A percentile compares a stretch with the other conserved stretches of the same genome.
Evolutionary conservation across 2,888 invertebrate genomes (phyloP).

Genomic region (Acleris sparsana): DNA sequence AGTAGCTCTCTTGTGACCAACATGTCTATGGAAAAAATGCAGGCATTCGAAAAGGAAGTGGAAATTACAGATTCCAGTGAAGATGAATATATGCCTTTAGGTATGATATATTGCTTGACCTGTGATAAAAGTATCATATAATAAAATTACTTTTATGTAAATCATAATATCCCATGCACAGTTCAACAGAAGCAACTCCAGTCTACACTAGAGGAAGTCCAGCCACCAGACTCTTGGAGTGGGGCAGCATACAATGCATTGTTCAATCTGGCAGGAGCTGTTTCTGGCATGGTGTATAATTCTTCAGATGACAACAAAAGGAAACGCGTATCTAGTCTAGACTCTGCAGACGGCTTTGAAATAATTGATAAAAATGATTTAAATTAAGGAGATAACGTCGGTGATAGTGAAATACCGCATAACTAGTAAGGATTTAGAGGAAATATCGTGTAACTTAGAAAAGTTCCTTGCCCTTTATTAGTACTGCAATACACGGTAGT

Average conservation of each 20-base stretch:
- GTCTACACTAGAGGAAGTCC: conserved; percentile 63
- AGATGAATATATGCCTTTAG: conserved; percentile 77
- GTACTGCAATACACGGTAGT: too few species aligned
- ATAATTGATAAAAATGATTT: conserved; percentile 75
- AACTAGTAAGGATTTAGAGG: too few species aligned
- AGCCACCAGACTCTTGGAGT: conserved; percentile 63
- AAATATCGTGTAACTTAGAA: too few species aligned
- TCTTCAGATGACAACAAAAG: conserved; percentile 57
- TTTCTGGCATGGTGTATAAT: conserved; percentile 65
- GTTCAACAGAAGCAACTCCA: conserved; percentile 63
- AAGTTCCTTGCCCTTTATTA: too few species aligned
- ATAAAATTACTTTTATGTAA: too few species aligned
- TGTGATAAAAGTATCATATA: too few species aligned
- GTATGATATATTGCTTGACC: conserved; percentile 43
- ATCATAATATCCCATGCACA: conserved; percentile 46
- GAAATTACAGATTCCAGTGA: conserved; percentile 76
- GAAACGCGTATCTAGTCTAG: conserved; percentile 65
- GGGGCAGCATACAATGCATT: conserved; percentile 68
- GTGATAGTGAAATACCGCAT: too few species aligned
- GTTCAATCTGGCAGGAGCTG: conserved; percentile 66
- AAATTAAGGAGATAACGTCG: conserved; percentile 46
- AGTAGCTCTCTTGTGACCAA: conserved; percentile 73
- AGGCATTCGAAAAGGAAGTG: conserved; percentile 66
- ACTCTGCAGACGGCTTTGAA: conserved; percentile 80
- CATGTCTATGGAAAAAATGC: conserved; percentile 71